Evolutionary conservation across 2,113 vertebrate genomes (phyloP), one percentile per base, ranked within the genome.

Genomic region (Brachionichthys hirsutus): DNA sequence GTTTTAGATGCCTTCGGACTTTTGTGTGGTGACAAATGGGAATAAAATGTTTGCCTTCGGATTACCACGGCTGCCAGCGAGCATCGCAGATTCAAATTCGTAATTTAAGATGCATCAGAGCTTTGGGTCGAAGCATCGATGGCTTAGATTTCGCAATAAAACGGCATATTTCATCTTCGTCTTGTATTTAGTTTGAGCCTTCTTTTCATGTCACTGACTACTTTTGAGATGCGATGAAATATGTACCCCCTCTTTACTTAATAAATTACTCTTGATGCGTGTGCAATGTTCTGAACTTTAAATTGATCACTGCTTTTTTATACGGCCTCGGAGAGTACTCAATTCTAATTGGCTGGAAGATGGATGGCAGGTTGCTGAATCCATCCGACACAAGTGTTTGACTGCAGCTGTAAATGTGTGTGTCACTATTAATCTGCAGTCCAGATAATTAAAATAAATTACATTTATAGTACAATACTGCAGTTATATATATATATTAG

Each of bases 11-110:
- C 24, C 61, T 58, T 73, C 41, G 42, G 41, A n/a, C n/a, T n/a
- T n/a, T n/a, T n/a, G 70, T 58, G 19, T 50, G 52, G 30, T 18
- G 43, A 51, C 40, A 53, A 52, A 70, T 53, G 19, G 41, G 51
- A 65, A 50, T 22, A 42, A 44, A 56, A 61, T 34, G 38, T 54
- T 30, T 52, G 46, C 34, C 61, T 54, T 10, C 3, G 38, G 45
- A 67, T 34, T 5, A 6, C n/a, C n/a, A n/a, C n/a, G 24, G 8
- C 24, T 30, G 24, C 8, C 8, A 3, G 24, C 8, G 24, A 30
- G 3, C 24, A 30, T 30, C 24, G 24, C 24, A 30, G 24, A 30
- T 30, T 30, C 24, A 30, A 30, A 30, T 30, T 30, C 8, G 4
- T 30, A 6, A 30, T 30, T 30, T 8, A 30, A 8, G n/a, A n/a